Evolutionary conservation across 2,113 vertebrate genomes (phyloP), one percentile per base, ranked within the genome.

Genomic region (Halcyon malimbica): DNA sequence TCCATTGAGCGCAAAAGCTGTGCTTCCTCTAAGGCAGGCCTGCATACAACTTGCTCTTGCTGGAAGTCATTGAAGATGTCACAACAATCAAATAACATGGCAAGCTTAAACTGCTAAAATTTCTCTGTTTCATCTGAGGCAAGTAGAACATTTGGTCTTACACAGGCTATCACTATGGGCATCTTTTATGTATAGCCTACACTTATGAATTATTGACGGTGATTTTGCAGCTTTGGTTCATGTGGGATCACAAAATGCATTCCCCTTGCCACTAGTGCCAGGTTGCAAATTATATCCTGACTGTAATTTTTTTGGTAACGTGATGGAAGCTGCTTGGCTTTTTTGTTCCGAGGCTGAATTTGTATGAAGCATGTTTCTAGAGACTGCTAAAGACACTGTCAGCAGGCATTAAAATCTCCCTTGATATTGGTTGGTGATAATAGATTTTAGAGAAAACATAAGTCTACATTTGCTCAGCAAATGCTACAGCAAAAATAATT

Each of bases 221-320:
- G 46, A 83, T 97, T 93, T 95, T 95, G 53, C 80, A 87, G 63
- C 57, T 91, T 83, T 64, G 59, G 16, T 89, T 94, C 39, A 39
- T 53, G 29, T 73, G 70, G 31, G 84, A 73, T 65, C 69, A 70
- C 42, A 90, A 93, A 83, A 84, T 62, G 20, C 44, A 54, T 94
- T 96, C 65, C 63, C 74, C 35, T 78, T 88, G 51, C 53, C 57
- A 54, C 26, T 53, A 74, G 21, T 85, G 35, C 41, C 78, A 41
- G 33, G 56, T 83, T 46, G 82, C 78, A 89, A 84, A 77, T 84
- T 74, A 50, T 86, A 90, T 63, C 13, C 46, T 16, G 8, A 80
- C 77, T 82, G 53, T 87, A 11, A 54, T 1, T 91, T 93, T 75
- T 79, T 41, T 81, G 14, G 41, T 75, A 50, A 62, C 39, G 13